Base-by-base conservation (phyloP, 2,888 invertebrate genomes). In the Coenonympha glycerion region DNA sequence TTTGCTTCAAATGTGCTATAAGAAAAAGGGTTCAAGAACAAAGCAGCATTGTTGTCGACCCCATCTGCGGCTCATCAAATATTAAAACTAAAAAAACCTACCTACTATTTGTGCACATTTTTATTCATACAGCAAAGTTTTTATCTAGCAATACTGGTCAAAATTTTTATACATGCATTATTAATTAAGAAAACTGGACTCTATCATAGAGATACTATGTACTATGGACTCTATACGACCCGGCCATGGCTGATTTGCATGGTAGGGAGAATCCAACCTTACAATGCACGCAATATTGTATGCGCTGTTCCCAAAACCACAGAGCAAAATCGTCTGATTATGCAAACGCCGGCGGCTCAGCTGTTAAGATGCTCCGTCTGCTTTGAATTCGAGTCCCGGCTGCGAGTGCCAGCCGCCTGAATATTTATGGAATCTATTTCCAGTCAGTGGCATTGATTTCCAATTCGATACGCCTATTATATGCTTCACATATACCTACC, bases 291-390 rank as follows among this genome's bases (percentile, higher is more conserved):
- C 15, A 31, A 3, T 4, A 2, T 8, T 16, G 31, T 16, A 6
- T 2, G 33, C 18, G 9, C 6, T 11, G 6, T 11, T 19, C 19
- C 11, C 33, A 33, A 15, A 8, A 33, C 31, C 31, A 16, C 30
- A 33, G n/a, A 22, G 15, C 26, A 24, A 50, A 50, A 44, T 39
- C 15, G 15, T 15, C 33, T 42, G 50, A 57, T 59, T 65, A 66
- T 68, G 65, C 58, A 66, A 67, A 67, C 66, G 36, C 37, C 51
- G 44, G 39, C 11, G 52, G 15, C 60, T 49, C 67, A 65, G 62
- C 64, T 67, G 69, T 56, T 59, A 62, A 60, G 52, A 56, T 44
- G 54, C 49, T 56, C 48, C 55, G 60, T 61, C 65, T 51, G 64
- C 51, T 53, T 53, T 42, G 11, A 45, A 60, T 64, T 62, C 63